Base-by-base conservation (phyloP, 2,113 vertebrate species). In the Crotophaga sulcirostris region DNA sequence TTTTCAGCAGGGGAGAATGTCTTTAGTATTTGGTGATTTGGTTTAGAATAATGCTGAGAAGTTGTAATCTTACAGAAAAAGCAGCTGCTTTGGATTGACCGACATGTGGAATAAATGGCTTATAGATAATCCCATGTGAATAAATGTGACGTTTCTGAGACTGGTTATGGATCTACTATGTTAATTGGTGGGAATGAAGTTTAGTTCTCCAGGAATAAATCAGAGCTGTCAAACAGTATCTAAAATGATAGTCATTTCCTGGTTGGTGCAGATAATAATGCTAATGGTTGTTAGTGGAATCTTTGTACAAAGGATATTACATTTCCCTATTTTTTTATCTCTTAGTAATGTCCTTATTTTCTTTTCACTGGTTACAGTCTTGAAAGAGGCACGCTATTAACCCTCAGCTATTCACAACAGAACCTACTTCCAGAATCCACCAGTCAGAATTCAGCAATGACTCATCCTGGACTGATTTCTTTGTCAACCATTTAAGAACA, bases 111-210 rank as follows among this genome's bases (percentile, higher is more conserved):
- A 94, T 94, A 91, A 96, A 95, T 92, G 63, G 72, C 1, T 96
- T 95, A 83, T 68, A 74, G 85, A 91, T 94, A 96, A 96, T 94
- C 63, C 78, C 63, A 14, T 84, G 75, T 92, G 95, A 93, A 93
- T 75, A 93, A 79, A 90, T 0, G 1, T 52, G 72, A 55, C 68
- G 63, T 85, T 59, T 94, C 78, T 91, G 34, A 80, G 67, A 25
- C 85, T 95, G 78, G 74, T 94, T 95, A 91, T 93, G 70, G 93
- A 93, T 93, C 91, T 96, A 70, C 82, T 95, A 31, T 74, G 59
- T 90, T 96, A 96, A 96, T 90, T 97, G 93, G 85, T 80, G 75
- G 94, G 87, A 95, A 94, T 90, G 64, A 96, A 86, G 79, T 14
- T 3, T 45, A 95, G 14, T 80, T 93, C 91, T 95, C 42, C 47